These are phyloP conservation scores for Rhipidura dahli DNA, from an alignment of 2,113 vertebrate genomes.

Conservation along the genomic window DNA sequence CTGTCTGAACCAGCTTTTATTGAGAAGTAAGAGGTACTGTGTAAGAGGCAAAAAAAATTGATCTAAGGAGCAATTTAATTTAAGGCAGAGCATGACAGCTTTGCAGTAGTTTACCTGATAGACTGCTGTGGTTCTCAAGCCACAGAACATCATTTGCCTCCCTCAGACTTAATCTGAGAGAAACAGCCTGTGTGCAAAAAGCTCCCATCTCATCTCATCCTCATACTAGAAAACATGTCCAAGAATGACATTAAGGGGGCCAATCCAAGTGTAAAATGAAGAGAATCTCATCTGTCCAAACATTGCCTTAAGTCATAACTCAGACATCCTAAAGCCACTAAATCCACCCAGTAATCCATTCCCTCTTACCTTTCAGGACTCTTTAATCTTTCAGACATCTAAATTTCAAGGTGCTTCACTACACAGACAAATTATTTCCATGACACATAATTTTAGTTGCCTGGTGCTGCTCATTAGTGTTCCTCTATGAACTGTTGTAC, in stretches of 20 bases:
- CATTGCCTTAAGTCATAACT: not conserved
- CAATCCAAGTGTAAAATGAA: not conserved
- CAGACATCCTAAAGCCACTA: not conserved
- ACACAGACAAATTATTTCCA: not conserved
- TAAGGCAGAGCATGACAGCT: not conserved
- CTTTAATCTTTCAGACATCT: not conserved
- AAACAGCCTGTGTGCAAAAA: not conserved
- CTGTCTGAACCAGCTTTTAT: not conserved
- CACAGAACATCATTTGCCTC: not conserved
- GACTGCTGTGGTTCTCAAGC: not conserved
- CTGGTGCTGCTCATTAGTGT: not conserved
- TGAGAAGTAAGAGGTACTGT: conserved; percentile 36
- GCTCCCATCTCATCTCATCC: not conserved
- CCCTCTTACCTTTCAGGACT: not conserved
- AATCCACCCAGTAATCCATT: not conserved
- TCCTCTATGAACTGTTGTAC: not conserved
- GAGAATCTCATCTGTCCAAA: not conserved
- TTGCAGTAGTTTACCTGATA: not conserved
- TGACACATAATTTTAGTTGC: not conserved
- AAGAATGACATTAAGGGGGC: not conserved
- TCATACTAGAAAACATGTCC: not conserved
- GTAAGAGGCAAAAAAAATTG: not conserved
- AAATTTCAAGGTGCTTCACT: not conserved
- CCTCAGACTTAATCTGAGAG: not conserved
- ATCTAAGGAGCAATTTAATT: not conserved